Percentiles rank a stretch among this genome's conserved stretches.
These are phyloP conservation scores for Ochropleura plecta DNA, from an alignment of 2,888 invertebrate genomes.

Conservation along the genomic window DNA sequence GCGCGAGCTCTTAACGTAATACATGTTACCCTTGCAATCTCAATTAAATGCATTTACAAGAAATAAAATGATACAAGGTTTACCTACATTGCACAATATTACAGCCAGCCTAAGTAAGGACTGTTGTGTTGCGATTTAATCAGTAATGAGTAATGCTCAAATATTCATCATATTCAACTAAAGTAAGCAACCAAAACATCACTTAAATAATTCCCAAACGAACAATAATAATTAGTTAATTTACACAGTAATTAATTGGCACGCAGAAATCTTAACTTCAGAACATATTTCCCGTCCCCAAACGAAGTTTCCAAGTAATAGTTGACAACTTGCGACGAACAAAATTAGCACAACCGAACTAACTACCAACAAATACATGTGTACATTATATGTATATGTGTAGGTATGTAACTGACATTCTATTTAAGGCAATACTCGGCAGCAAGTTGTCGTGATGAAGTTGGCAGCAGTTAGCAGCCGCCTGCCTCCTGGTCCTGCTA, in stretches of 20 bases:
- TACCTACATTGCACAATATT: neutral
- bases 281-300: neutral
- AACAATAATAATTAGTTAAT: conserved; percentile 1
- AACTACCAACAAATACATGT: neutral
- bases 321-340: conserved; percentile 8
- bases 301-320: conserved; percentile 3
- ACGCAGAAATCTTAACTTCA: conserved; percentile 14
- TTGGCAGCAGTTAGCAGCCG: conserved; percentile 33
- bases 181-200: neutral
- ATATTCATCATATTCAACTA: neutral
- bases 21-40: neutral
- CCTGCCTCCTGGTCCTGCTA: neutral
- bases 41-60: neutral
- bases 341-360: conserved; percentile 18
- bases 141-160: neutral
- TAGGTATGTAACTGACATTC: conserved; percentile 12
- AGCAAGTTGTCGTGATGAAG: conserved; percentile 35
- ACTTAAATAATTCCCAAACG: no score
- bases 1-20: neutral
- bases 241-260: conserved; percentile 8
- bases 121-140: neutral
- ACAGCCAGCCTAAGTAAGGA: neutral
- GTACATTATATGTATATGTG: neutral
- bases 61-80: neutral
- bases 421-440: conserved; percentile 6